Evolutionary conservation across 2,113 vertebrate species (phyloP).

Genomic region (Boulengeromyrus knoepffleri): DNA sequence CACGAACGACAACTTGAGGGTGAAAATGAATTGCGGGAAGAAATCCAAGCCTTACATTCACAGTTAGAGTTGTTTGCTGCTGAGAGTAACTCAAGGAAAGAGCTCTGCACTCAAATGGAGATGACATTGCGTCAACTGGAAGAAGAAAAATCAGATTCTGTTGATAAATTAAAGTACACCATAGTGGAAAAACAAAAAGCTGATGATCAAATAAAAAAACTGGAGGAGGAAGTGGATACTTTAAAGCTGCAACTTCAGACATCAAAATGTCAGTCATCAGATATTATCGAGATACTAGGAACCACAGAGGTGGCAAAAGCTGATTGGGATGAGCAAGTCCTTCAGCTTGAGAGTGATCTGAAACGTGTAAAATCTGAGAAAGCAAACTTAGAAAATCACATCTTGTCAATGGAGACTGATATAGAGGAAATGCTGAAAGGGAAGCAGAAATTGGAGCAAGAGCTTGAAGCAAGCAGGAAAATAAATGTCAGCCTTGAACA

Average conservation of each 20-base stretch:
- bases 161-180: conserved; percentile 37
- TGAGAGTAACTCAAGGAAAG: conserved; percentile 53
- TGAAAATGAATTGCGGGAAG: conserved; percentile 31
- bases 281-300: conserved; percentile 48
- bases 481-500: conserved; percentile 56
- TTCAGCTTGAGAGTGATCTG: conserved; percentile 60
- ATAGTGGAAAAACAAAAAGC: conserved; percentile 48
- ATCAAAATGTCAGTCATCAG: conserved; percentile 37
- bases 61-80: conserved; percentile 47
- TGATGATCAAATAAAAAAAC: conserved; percentile 27
- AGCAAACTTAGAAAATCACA: conserved; percentile 52
- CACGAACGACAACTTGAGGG: neutral
- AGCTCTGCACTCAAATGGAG: conserved; percentile 52
- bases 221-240: conserved; percentile 51
- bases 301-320: conserved; percentile 50
- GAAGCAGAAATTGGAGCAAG: conserved; percentile 53
- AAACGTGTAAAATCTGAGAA: conserved; percentile 62
- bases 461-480: conserved; percentile 56
- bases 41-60: conserved; percentile 47
- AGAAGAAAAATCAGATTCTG: conserved; percentile 45
- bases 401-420: conserved; percentile 58
- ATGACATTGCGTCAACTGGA: conserved; percentile 46
- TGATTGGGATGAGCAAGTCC: conserved; percentile 60
- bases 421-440: conserved; percentile 60
- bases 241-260: conserved; percentile 53